phyloP scores from a whole-genome alignment of 2,888 invertebrate genomes.

The Amblyjoppa proteus region DNA sequence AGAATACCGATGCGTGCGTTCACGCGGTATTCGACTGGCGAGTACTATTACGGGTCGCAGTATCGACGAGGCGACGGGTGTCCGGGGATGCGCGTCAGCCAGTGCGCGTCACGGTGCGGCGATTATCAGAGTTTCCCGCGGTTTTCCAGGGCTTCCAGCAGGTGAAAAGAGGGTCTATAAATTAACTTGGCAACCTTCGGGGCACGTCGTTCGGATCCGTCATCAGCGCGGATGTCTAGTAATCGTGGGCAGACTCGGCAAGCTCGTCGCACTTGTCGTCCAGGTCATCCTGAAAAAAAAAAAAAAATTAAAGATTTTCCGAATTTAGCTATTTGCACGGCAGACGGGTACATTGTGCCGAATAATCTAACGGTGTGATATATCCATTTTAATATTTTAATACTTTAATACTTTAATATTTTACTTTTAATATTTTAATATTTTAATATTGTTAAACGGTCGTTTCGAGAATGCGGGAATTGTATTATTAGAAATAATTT shows the following conservation, averaged over 20 bases:
- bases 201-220: slow-evolving; percentile 19
- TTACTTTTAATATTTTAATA: not conserved
- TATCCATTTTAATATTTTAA: not conserved
- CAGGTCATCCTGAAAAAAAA: slow-evolving; percentile 89
- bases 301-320: slow-evolving; percentile 34
- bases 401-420: too few species aligned
- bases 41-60: slow-evolving; percentile 59
- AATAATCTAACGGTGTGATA: not conserved
- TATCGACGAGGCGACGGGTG: slow-evolving; percentile 63
- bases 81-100: slow-evolving; percentile 67
- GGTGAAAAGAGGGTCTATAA: slow-evolving; percentile 23
- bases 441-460: not conserved
- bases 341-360: too few species aligned
- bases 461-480: too few species aligned
- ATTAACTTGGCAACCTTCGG: slow-evolving; percentile 36
- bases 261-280: slow-evolving; percentile 93
- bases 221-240: slow-evolving; percentile 62
- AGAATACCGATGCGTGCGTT: slow-evolving; percentile 18
- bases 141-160: slow-evolving; percentile 43
- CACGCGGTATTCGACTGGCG: slow-evolving; percentile 51
- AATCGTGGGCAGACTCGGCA: slow-evolving; percentile 84
- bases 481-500: not conserved
- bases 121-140: slow-evolving; percentile 57
- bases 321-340: not conserved
- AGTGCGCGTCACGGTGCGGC: slow-evolving; percentile 61